These are phyloP conservation scores for Sarcophilus harrisii DNA, from an alignment of 2,797 vertebrate genomes.

Conservation along the genomic window DNA sequence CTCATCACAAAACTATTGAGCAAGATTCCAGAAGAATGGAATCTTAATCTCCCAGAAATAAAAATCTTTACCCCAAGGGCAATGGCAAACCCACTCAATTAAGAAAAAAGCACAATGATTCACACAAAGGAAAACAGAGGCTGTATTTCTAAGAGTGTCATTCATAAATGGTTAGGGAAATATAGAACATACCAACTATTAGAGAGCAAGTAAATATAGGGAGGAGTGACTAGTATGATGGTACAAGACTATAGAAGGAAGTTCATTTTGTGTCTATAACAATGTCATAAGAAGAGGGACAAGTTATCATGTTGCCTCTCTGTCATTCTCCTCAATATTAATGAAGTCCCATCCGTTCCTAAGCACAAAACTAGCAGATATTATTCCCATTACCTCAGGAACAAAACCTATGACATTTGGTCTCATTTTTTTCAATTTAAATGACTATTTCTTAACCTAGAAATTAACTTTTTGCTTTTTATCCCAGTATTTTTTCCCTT, in stretches of 20 bases:
- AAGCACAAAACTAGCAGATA: background rate
- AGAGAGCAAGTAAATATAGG: background rate
- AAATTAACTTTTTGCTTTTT: background rate
- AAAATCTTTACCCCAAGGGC: background rate
- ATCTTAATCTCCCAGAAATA: background rate
- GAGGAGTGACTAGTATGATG: background rate
- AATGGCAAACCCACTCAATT: background rate
- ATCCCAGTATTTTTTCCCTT: background rate
- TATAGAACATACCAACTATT: background rate
- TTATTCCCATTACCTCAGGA: background rate
- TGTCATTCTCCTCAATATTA: background rate
- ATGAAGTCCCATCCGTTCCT: background rate
- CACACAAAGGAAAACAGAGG: background rate
- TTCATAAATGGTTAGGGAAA: background rate
- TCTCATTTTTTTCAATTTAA: conserved; percentile 45
- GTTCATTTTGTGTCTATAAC: background rate
- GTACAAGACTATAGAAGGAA: background rate
- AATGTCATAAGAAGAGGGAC: background rate
- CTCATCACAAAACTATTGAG: background rate
- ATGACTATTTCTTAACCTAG: background rate
- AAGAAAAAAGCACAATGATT: background rate
- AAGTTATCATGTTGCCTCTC: background rate
- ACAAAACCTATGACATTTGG: conserved; percentile 11
- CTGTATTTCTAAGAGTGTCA: background rate
- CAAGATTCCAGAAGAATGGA: background rate